Percentiles rank a stretch among this genome's conserved stretches.
phyloP scores from a whole-genome alignment of 2,888 invertebrate species.

The Drosophila subsilvestris region DNA sequence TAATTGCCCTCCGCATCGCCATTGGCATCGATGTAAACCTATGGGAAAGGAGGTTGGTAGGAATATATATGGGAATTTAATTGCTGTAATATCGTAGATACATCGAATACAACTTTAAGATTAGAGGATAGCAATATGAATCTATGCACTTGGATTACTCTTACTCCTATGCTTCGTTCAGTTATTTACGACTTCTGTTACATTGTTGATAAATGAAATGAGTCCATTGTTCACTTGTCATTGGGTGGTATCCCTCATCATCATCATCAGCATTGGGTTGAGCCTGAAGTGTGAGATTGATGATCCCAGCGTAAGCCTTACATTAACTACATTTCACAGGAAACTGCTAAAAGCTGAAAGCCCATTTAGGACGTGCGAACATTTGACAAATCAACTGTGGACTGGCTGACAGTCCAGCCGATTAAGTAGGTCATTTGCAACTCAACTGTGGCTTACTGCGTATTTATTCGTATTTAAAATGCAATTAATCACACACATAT shows the following conservation, averaged over 20 bases:
- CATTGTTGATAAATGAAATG: too few relatives aligned
- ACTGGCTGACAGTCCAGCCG: not conserved
- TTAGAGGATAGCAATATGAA: too few relatives aligned
- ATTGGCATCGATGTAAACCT: slow-evolving; percentile 93
- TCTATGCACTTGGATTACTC: too few relatives aligned
- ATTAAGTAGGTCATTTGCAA: not conserved
- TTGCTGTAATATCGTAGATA: too few relatives aligned
- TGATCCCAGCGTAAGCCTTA: not conserved
- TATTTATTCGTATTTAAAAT: not conserved
- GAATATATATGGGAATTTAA: too few relatives aligned
- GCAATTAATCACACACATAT: not conserved
- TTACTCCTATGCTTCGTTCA: too few relatives aligned
- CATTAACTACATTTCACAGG: not conserved
- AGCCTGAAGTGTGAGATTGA: not conserved
- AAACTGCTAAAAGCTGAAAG: not conserved
- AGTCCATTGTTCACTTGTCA: too few relatives aligned
- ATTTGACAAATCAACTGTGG: not conserved
- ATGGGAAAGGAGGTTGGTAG: not conserved
- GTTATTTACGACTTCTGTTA: too few relatives aligned
- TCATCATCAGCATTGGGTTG: not conserved
- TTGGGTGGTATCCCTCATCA: too few relatives aligned
- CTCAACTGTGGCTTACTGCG: not conserved
- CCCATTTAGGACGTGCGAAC: not conserved
- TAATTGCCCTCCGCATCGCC: slow-evolving; percentile 97
- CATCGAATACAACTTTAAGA: too few relatives aligned